A percentile compares a stretch with the other conserved stretches of the same genome.
Conservation (phyloP, 2,113 vertebrate genomes). For the Mastomys natalensis region DNA sequence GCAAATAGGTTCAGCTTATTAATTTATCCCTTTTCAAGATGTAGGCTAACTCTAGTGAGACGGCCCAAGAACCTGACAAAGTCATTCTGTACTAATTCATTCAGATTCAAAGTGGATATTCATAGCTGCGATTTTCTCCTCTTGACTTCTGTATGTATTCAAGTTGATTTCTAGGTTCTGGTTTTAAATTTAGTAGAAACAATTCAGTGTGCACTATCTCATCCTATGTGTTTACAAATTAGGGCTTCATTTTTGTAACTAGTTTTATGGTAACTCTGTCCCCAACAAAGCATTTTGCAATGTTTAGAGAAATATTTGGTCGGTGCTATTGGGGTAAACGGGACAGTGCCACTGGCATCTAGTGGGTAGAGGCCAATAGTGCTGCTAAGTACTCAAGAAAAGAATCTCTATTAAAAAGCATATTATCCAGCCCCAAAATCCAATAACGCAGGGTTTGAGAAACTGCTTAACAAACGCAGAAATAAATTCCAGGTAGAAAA, state of each 20-base stretch:
- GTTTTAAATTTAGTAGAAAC: not conserved
- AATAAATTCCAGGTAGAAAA: constrained; percentile 7
- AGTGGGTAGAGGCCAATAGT: not conserved
- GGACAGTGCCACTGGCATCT: not conserved
- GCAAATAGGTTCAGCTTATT: not conserved
- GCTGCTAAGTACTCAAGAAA: not conserved
- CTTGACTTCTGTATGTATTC: not conserved
- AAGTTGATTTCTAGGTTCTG: not conserved
- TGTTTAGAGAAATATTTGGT: not conserved
- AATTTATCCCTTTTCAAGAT: constrained; percentile 23
- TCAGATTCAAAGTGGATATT: not conserved
- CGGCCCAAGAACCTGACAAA: not conserved
- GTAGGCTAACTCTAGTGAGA: not conserved
- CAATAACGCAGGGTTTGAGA: not conserved
- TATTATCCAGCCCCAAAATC: not conserved
- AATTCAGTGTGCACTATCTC: not conserved
- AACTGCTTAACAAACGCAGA: not conserved
- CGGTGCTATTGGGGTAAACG: not conserved
- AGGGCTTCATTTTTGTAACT: not conserved
- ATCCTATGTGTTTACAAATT: not conserved
- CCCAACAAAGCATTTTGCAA: not conserved
- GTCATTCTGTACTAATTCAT: not conserved
- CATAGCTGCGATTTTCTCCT: not conserved
- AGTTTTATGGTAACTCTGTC: not conserved
- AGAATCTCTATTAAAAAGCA: not conserved